Conservation (phyloP, 2,113 vertebrate genomes). For the Lycaon pictus region DNA sequence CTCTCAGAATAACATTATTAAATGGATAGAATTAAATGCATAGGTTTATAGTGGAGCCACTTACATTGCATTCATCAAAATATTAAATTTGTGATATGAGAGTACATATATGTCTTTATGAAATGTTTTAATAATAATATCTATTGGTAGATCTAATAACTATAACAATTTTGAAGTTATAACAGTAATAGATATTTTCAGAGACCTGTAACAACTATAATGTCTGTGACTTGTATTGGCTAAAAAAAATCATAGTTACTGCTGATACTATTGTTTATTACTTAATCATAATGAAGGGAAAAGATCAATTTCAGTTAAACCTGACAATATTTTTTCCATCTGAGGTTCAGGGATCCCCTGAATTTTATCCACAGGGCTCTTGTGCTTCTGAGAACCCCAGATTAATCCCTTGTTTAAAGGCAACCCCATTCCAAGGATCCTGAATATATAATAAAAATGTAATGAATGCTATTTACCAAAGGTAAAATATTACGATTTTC, state of each 20-base stretch:
- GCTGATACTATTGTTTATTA: conserved; percentile 3
- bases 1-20: conserved; percentile 22
- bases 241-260: background rate
- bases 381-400: background rate
- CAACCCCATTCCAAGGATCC: background rate
- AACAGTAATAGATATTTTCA: conserved; percentile 34
- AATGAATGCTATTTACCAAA: conserved; percentile 2
- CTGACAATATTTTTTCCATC: background rate
- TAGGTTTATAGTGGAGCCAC: background rate
- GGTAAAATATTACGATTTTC: conserved; percentile 28
- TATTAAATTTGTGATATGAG: background rate
- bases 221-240: conserved; percentile 1
- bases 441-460: background rate
- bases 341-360: background rate
- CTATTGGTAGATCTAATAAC: conserved; percentile 8
- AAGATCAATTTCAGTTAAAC: background rate
- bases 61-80: conserved; percentile 23
- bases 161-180: conserved; percentile 29
- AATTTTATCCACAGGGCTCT: background rate
- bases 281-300: conserved; percentile 8
- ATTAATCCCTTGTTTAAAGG: background rate
- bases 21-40: conserved; percentile 14
- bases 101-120: background rate
- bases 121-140: background rate
- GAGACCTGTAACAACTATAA: background rate